A percentile compares a stretch with the other conserved stretches of the same genome.
Conservation (phyloP, 2,797 vertebrate species). For the Manis javanica region DNA sequence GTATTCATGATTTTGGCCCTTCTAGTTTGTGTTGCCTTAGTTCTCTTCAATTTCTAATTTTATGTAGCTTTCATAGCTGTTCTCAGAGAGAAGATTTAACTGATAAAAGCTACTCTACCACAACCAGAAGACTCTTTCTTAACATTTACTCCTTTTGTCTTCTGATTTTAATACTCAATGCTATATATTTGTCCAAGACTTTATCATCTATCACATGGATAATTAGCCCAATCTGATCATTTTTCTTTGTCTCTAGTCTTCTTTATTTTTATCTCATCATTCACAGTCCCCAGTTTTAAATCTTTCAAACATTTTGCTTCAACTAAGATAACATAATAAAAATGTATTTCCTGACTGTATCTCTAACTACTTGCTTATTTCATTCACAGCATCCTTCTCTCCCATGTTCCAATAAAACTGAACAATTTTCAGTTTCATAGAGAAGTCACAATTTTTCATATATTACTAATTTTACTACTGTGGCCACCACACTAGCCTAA, state of each 20-base stretch:
- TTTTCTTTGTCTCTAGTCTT: not conserved
- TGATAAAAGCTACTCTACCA: not conserved
- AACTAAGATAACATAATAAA: not conserved
- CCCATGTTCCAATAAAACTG: not conserved
- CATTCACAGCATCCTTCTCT: not conserved
- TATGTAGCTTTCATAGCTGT: not conserved
- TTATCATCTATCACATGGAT: not conserved
- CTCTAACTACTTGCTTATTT: not conserved
- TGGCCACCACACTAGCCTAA: not conserved
- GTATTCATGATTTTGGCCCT: not conserved
- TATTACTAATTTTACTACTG: not conserved
- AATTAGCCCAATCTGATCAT: not conserved
- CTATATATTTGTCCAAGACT: not conserved
- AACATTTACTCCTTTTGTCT: not conserved
- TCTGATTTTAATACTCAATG: not conserved
- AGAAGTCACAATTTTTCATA: not conserved
- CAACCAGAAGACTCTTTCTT: not conserved
- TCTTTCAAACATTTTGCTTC: not conserved
- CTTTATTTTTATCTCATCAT: not conserved
- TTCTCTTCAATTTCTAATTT: not conserved
- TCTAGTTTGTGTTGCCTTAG: not conserved
- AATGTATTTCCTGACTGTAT: not conserved
- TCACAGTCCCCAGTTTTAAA: not conserved
- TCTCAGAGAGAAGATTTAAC: not conserved
- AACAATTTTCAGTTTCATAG: not conserved